Evolutionary conservation across 2,888 invertebrate genomes (phyloP).

Genomic region (Oscheius myriophilus): DNA sequence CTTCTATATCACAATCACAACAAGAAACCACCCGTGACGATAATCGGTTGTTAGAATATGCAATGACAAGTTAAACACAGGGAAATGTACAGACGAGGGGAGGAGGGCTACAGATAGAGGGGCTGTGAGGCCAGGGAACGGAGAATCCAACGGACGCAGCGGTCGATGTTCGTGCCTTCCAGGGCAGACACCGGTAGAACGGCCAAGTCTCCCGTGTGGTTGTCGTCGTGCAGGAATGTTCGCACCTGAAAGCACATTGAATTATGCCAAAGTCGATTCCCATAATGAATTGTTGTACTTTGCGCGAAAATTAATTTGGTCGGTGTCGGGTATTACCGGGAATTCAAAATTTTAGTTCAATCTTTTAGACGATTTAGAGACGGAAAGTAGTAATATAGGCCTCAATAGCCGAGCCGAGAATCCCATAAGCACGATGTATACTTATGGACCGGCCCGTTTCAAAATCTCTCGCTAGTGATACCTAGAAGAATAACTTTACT

Average conservation of each 20-base stretch:
- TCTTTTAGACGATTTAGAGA: no score
- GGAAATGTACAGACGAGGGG: no score
- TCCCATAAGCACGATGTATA: no score
- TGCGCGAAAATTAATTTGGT: no score
- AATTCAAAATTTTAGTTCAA: background rate
- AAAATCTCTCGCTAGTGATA: background rate
- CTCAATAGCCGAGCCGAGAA: no score
- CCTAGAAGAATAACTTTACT: background rate
- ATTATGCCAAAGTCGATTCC: background rate
- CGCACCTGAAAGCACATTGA: constrained; percentile 52
- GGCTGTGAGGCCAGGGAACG: constrained; percentile 53
- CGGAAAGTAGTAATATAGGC: no score
- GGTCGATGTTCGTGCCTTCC: constrained; percentile 63
- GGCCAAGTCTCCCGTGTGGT: constrained; percentile 61
- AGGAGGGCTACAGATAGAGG: constrained; percentile 36
- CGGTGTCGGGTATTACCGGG: background rate
- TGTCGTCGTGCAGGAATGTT: constrained; percentile 48
- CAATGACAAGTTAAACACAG: no score
- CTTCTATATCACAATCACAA: no score
- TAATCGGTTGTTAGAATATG: no score
- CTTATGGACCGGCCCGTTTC: no score
- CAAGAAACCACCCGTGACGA: no score
- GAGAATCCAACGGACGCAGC: constrained; percentile 62
- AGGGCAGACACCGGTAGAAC: constrained; percentile 64
- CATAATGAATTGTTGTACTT: background rate